phyloP scores from a whole-genome alignment of 2,113 vertebrate species.

The Enhydra lutris region DNA sequence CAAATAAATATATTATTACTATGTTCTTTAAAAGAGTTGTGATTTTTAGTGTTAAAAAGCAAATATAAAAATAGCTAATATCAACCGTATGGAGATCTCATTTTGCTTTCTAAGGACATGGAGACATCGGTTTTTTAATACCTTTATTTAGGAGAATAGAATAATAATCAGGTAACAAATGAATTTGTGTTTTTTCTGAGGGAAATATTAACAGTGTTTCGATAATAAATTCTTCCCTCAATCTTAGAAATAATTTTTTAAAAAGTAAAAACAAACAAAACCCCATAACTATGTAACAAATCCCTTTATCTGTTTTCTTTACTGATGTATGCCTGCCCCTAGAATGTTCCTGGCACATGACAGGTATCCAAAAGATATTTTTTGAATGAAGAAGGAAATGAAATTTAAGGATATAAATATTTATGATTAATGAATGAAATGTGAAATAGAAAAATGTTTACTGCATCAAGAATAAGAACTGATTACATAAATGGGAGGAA shows the following conservation, averaged over 20 bases:
- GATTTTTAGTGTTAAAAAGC: not conserved
- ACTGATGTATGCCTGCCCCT: not conserved
- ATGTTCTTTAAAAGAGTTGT: not conserved
- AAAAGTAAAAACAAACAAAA: not conserved
- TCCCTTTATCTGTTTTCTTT: not conserved
- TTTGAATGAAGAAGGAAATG: not conserved
- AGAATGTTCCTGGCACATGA: not conserved
- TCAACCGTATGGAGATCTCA: not conserved
- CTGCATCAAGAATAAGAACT: not conserved
- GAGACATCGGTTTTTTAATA: not conserved
- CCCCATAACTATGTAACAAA: not conserved
- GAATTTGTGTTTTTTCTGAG: not conserved
- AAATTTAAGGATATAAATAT: not conserved
- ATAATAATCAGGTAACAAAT: conserved; percentile 31
- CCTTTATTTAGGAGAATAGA: not conserved
- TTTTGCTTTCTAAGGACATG: conserved; percentile 23
- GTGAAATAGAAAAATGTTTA: not conserved
- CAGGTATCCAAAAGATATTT: not conserved
- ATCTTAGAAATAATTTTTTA: conserved; percentile 6
- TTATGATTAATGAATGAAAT: not conserved
- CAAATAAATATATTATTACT: not conserved
- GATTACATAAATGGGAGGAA: not conserved
- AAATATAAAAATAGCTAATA: not conserved
- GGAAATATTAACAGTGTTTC: conserved; percentile 35
- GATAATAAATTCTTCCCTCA: not conserved